phyloP scores from a whole-genome alignment of 2,797 vertebrate genomes.

The Danio aesculapii region DNA sequence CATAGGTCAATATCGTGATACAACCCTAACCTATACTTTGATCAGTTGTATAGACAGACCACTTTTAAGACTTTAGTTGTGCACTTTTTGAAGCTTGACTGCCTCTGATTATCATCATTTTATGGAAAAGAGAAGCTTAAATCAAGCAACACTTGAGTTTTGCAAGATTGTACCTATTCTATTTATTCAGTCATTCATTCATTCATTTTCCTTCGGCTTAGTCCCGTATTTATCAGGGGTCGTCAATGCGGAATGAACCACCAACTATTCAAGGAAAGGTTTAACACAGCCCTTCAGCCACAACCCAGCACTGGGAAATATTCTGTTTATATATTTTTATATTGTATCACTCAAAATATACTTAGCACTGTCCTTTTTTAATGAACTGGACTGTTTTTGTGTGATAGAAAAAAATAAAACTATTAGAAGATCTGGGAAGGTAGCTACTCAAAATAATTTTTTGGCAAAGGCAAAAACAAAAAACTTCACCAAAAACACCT shows the following conservation, averaged over 20 bases:
- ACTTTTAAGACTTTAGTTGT: neutral
- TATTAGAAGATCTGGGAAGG: neutral
- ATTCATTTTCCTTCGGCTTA: too few species aligned
- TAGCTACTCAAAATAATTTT: neutral
- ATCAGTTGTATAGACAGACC: neutral
- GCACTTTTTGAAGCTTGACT: neutral
- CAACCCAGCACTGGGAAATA: too few species aligned
- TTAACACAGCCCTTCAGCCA: too few species aligned
- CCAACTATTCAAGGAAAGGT: too few species aligned
- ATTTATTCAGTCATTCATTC: too few species aligned
- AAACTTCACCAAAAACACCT: neutral
- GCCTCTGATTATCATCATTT: neutral
- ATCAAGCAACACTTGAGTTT: too few species aligned
- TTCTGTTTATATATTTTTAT: neutral
- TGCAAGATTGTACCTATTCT: neutral
- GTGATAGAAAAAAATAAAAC: neutral
- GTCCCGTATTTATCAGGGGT: too few species aligned
- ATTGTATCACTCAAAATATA: neutral
- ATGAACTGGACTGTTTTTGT: neutral
- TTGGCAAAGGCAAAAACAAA: neutral
- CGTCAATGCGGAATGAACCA: too few species aligned
- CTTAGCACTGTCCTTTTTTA: neutral
- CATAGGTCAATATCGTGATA: too few species aligned
- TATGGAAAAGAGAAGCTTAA: neutral
- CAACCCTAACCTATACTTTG: too few species aligned